A percentile compares a stretch with the other conserved stretches of the same genome.
These are phyloP conservation scores for Spodoptera picta DNA, from an alignment of 2,888 invertebrate genomes.

Conservation along the genomic window DNA sequence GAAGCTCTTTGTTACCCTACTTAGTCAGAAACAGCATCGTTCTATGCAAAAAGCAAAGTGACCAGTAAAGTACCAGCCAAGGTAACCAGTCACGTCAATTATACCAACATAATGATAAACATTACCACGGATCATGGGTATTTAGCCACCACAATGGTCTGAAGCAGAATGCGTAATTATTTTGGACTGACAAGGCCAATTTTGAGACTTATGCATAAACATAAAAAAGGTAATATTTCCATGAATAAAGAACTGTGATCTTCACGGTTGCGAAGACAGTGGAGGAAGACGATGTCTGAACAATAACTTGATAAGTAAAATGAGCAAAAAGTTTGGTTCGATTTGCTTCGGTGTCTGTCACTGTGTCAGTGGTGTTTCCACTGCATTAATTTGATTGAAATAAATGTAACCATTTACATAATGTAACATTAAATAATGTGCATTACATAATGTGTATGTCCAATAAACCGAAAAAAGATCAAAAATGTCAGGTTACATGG, in stretches of 20 bases:
- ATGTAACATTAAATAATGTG: slow-evolving; percentile 45
- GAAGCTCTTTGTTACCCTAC: slow-evolving; percentile 63
- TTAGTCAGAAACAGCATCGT: slow-evolving; percentile 34
- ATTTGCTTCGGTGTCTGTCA: slow-evolving; percentile 34
- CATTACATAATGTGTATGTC: slow-evolving; percentile 41
- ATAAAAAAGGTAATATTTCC: slow-evolving; percentile 49
- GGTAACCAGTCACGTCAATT: slow-evolving; percentile 72
- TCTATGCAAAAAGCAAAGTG: slow-evolving; percentile 61
- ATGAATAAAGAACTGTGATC: slow-evolving; percentile 55
- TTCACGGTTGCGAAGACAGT: slow-evolving; percentile 56
- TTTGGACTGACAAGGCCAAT: slow-evolving; percentile 73
- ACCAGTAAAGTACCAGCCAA: slow-evolving; percentile 70
- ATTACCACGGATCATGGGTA: slow-evolving; percentile 80
- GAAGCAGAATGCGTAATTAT: slow-evolving; percentile 67
- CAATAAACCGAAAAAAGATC: slow-evolving; percentile 18
- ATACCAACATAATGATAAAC: slow-evolving; percentile 70
- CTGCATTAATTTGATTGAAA: slow-evolving; percentile 31
- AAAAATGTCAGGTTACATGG: slow-evolving; percentile 50
- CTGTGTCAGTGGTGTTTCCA: slow-evolving; percentile 50
- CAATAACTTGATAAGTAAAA: slow-evolving; percentile 24
- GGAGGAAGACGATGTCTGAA: slow-evolving; percentile 44
- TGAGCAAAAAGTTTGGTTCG: slow-evolving; percentile 35
- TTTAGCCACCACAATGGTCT: slow-evolving; percentile 71
- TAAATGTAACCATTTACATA: slow-evolving; percentile 51
- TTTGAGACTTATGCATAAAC: slow-evolving; percentile 54